A percentile compares a stretch with the other conserved stretches of the same genome.
phyloP scores from a whole-genome alignment of 2,113 vertebrate genomes.

The Upupa epops region DNA sequence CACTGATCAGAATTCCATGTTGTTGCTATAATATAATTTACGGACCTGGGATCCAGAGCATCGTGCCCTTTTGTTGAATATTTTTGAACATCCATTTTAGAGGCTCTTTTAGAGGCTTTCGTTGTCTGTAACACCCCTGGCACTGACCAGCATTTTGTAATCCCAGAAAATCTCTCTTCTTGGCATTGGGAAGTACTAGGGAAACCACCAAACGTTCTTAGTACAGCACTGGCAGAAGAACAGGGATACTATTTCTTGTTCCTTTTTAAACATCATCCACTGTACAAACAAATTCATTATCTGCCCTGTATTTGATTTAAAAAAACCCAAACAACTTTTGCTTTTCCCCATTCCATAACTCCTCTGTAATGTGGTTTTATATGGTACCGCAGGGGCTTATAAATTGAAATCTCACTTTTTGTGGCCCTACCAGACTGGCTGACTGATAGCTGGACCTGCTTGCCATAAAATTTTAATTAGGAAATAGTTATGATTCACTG shows the following conservation, averaged over 20 bases:
- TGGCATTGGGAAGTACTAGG: neutral
- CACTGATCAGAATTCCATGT: conserved; percentile 39
- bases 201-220: neutral
- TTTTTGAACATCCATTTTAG: neutral
- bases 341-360: conserved; percentile 12
- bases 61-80: neutral
- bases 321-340: neutral
- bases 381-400: neutral
- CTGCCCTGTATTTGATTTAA: neutral
- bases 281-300: conserved; percentile 10
- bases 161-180: conserved; percentile 38
- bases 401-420: neutral
- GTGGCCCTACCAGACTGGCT: neutral
- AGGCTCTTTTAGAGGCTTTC: neutral
- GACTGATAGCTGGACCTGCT: conserved; percentile 19
- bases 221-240: neutral
- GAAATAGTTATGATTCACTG: conserved; percentile 1
- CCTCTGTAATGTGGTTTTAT: conserved; percentile 8
- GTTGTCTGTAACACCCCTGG: conserved; percentile 27
- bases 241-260: conserved; percentile 33
- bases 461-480: conserved; percentile 44
- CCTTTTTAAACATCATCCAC: conserved; percentile 4
- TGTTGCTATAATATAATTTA: conserved; percentile 8
- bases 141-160: conserved; percentile 11
- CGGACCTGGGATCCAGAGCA: conserved; percentile 22